Evolutionary conservation across 2,888 invertebrate species (phyloP), one percentile per base, ranked within the genome.

Genomic region (Mesochorus sp.): DNA sequence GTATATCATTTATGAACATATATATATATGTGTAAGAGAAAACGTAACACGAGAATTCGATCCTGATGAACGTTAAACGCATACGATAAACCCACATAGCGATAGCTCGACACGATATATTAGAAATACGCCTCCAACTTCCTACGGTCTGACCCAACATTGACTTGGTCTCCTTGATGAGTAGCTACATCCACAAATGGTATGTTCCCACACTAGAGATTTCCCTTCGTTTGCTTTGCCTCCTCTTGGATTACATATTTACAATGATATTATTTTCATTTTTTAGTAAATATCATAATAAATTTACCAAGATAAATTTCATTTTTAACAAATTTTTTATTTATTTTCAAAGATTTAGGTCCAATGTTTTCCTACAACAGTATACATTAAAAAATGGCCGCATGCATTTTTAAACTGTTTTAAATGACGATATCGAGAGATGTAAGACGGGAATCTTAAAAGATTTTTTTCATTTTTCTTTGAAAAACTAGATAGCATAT

Each of bases 11-110:
- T 31, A 19, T 34, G 53, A 53, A 34, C n/a, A 34, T 28, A 21
- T 24, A 55, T 49, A 51, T 39, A 26, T 4, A 21, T 39, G 12
- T n/a, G n/a, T 47, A 8, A 24, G 19, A 31, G 24, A n/a, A 51
- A 14, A 37, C 21, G 24, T 14, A 24, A 37, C 24, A 12, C 24
- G 34, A 24, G 64, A 24, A 44, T 47, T 59, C 17, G 24, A 73
- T 28, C 55, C 31, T 12, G 44, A 49, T 34, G 24, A 37, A 73
- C 66, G 37, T 31, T 49, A 19, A 64, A 57, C 28, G 47, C 73
- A 31, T 12, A 28, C 44, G 67, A 44, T 68, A n/a, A n/a, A 34
- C 14, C n/a, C 64, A 6, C 26, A 12, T 37, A 51, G 6, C 39
- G n/a, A n/a, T n/a, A 34, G 10, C 44, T 8, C 44, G 44, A 34